Evolutionary conservation across 2,888 invertebrate genomes (phyloP), one percentile per base, ranked within the genome.

Genomic region (Calameuta filiformis): DNA sequence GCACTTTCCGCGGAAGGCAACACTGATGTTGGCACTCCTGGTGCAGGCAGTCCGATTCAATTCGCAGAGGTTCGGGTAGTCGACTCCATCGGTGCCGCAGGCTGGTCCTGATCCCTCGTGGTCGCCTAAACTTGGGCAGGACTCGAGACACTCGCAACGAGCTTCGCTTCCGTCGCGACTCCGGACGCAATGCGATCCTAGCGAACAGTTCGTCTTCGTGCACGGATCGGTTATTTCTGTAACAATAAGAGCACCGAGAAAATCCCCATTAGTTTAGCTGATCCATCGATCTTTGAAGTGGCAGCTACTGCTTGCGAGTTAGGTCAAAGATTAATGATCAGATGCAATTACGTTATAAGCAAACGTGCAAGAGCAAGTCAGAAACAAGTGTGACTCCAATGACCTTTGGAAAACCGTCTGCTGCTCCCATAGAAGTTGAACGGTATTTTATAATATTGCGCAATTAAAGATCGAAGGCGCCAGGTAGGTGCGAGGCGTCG

Each of bases 31-130:
- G 81, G 94, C 93, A 83, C 94, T 94, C 78, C 94, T 93, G 79
- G 94, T 94, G 92, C 98, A 98, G 15, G 97, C 96, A 75, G 95
- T 94, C 83, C 95, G 93, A 86, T 96, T 94, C 92, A 98, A 93
- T 90, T 97, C 96, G 93, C 98, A 98, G 85, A 96, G 95, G 89
- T 96, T 97, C 79, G 94, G 94, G 91, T 98, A 98, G 90, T 97
- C 97, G 81, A 94, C 93, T 12, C 96, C 97, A 92, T 98, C 97
- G 88, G 95, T 93, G 90, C 97, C 96, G 91, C 98, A 98, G 74
- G 98, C 95, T 1, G 96, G 95, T 77, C 95, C 93, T 68, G 96
- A 96, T 79, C 95, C 96, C 83, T 95, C 94, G 92, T 96, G 96
- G 92, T 97, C 97, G 9, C 97, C 97, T 92, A 96, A 96, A 90